These are phyloP conservation scores for Parasteatoda lunata DNA, from an alignment of 2,888 invertebrate species.

Conservation along the genomic window DNA sequence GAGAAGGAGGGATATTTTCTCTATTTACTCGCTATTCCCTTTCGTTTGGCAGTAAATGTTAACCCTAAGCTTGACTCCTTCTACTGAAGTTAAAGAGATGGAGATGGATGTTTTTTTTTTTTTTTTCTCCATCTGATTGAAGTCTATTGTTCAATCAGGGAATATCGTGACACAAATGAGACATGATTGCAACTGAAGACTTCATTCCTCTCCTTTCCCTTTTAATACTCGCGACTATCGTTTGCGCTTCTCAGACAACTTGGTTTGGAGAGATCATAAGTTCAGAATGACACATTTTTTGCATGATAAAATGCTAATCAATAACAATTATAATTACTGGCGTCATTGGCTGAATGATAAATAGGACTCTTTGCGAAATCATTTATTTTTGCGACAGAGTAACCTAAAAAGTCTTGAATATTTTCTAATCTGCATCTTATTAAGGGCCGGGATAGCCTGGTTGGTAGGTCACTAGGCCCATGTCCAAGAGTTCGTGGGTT, in stretches of 20 bases:
- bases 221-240: background rate
- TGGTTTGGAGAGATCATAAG: no score
- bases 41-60: background rate
- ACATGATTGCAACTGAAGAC: constrained; percentile 12
- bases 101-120: background rate
- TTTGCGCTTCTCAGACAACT: background rate
- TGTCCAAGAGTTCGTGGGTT: no score
- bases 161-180: constrained; percentile 8
- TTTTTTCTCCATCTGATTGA: constrained; percentile 29
- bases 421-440: no score
- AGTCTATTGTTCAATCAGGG: constrained; percentile 24
- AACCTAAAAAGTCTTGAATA: no score
- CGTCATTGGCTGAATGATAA: no score
- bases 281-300: no score
- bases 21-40: background rate
- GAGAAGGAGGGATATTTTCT: background rate
- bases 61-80: background rate
- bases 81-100: background rate
- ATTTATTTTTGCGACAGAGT: no score
- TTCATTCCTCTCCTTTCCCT: background rate
- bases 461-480: no score
- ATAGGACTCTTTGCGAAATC: no score
- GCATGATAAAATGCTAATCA: no score
- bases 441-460: no score
- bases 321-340: no score